Conservation (phyloP, 2,888 invertebrate genomes). For the Amphipoea oculea region DNA sequence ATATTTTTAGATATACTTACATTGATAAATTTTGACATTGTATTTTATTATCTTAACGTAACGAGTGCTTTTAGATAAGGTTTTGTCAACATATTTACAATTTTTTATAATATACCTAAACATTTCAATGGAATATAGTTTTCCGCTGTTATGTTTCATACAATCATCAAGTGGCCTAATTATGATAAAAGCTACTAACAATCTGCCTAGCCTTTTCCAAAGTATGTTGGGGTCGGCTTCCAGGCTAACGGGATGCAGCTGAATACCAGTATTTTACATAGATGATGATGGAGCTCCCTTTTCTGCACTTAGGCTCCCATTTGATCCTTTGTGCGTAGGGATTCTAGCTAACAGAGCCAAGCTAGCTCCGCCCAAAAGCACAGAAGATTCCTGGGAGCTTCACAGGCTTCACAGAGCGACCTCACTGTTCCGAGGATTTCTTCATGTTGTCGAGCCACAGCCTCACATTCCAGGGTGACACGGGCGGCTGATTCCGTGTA, state of each 20-base stretch:
- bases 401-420: too few relatives aligned
- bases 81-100: constrained; percentile 21
- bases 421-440: too few relatives aligned
- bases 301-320: too few relatives aligned
- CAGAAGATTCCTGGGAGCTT: too few relatives aligned
- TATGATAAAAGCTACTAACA: not conserved
- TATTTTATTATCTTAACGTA: constrained; percentile 20
- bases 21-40: constrained; percentile 24
- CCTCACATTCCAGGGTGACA: too few relatives aligned
- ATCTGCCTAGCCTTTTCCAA: not conserved
- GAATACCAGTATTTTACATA: not conserved
- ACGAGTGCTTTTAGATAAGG: constrained; percentile 37
- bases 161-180: not conserved
- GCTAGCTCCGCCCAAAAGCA: too few relatives aligned
- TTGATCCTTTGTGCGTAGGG: too few relatives aligned
- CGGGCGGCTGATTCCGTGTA: not conserved
- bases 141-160: not conserved
- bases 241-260: not conserved
- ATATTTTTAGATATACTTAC: constrained; percentile 1
- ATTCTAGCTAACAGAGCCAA: too few relatives aligned
- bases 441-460: too few relatives aligned
- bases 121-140: not conserved
- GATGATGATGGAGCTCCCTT: too few relatives aligned
- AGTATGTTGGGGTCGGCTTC: not conserved
- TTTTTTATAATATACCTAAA: not conserved